Evolutionary conservation across 2,113 vertebrate species (phyloP), one percentile per base, ranked within the genome.

Genomic region (Motacilla alba): DNA sequence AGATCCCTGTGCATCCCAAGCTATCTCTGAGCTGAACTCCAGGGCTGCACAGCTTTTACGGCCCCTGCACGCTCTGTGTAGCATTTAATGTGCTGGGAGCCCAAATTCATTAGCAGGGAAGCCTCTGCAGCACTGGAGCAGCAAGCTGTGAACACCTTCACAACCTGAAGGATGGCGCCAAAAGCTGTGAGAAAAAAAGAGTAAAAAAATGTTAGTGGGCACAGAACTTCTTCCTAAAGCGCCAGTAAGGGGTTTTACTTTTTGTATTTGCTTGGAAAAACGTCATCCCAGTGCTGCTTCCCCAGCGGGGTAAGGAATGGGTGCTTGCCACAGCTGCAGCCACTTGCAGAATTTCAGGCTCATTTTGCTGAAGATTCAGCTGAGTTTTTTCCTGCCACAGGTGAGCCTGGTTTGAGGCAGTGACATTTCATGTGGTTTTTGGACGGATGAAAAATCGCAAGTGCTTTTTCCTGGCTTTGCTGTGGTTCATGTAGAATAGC

Each of bases 1-100:
- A 87, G 68, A 35, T 33, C 18, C 18, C 22, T 2, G 21, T 23
- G 41, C 26, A 11, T 33, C 37, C 60, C 8, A 10, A 28, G 8
- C 12, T 2, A 0, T 17, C 37, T 56, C 0, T 0, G 68, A 35
- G 58, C 3, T 41, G 3, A 27, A 7, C 15, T 7, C 2, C 7
- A 0, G 6, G 26, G 53, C 12, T 8, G 8, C 49, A 4, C 15
- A 35, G 37, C 3, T 58, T 16, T 64, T 55, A 6, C 31, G 53
- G 22, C 52, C 27, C 11, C 39, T 64, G 19, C 24, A 11, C 0
- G 26, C 53, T 64, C 8, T 68, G 53, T 47, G 81, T 23, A 10
- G 46, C 6, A 1, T 37, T 79, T 49, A 15, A 37, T 17, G 67
- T 27, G 37, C 22, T 41, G 41, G 11, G 18, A 50, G 49, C 33